Base-by-base conservation (phyloP, 2,113 vertebrate species). In the Morone saxatilis region DNA sequence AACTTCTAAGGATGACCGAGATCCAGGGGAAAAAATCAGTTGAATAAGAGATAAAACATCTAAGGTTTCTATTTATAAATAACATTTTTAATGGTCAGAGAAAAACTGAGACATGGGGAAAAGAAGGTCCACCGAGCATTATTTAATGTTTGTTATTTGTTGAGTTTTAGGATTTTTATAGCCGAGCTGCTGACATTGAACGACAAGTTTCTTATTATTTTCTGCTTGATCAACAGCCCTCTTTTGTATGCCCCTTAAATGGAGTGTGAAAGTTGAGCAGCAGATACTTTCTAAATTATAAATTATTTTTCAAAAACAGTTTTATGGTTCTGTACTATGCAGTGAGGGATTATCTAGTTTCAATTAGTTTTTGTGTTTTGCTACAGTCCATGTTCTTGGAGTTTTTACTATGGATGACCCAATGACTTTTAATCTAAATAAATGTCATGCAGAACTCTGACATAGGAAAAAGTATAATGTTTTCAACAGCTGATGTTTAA, bases 1-100 rank as follows among this genome's bases (percentile, higher is more conserved):
- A 38, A 53, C 11, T 38, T n/a, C 56, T 8, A 47, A 45, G n/a
- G 38, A 16, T 11, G 14, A 1, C 9, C 56, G 40, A 78, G 22
- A 71, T 47, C 9, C 40, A 56, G 7, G 13, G 45, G 31, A 31
- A 45, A 0, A 51, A n/a, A 76, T 65, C n/a, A 3, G 1, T 66
- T 73, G 19, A 77, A 63, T 54, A 36, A 45, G 63, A 69, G 40
- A 73, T 67, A 50, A 79, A 71, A 40, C 0, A 0, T 1, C 12
- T 41, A 14, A 63, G 51, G 43, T 51, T 73, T 13, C 36, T 48
- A 2, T 67, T 38, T 7, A 68, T 77, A 53, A 77, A 59, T 69
- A 36, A n/a, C 7, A 22, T 50, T n/a, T 62, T 41, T 41, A 41
- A 63, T 63, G 25, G 7, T n/a, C 22, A 48, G 25, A 31, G 12